phyloP scores from a whole-genome alignment of 2,888 invertebrate genomes.

The Mimumesa dahlbomi region DNA sequence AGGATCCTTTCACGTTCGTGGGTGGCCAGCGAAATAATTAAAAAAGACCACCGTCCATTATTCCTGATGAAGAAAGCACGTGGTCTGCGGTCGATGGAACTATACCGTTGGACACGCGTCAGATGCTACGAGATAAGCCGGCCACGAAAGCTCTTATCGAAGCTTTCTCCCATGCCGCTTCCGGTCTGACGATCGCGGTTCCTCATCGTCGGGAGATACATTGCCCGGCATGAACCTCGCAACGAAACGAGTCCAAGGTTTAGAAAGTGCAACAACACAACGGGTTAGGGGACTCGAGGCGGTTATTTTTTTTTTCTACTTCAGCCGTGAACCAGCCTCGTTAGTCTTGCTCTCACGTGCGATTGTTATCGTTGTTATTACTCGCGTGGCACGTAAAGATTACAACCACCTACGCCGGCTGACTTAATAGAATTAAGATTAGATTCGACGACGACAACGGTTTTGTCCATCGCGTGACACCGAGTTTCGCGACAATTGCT shows the following conservation, averaged over 20 bases:
- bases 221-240: background rate
- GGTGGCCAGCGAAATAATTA: conserved; percentile 35
- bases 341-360: conserved; percentile 20
- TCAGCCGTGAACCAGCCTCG: conserved; percentile 5
- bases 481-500: conserved; percentile 3
- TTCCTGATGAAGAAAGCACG: conserved; percentile 10
- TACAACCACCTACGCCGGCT: conserved; percentile 1
- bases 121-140: background rate
- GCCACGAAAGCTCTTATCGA: conserved; percentile 8
- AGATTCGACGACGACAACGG: background rate
- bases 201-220: conserved; percentile 8
- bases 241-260: conserved; percentile 48
- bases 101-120: background rate
- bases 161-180: conserved; percentile 26
- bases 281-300: conserved; percentile 22
- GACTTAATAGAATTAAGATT: conserved; percentile 30
- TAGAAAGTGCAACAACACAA: conserved; percentile 48
- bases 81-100: background rate
- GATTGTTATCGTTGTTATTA: conserved; percentile 36
- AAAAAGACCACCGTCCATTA: conserved; percentile 38
- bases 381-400: conserved; percentile 11
- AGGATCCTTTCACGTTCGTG: conserved; percentile 36
- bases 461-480: conserved; percentile 12
- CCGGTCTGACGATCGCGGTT: conserved; percentile 14
- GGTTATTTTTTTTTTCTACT: conserved; percentile 20